A percentile compares a stretch with the other conserved stretches of the same genome.
These are phyloP conservation scores for Meda fulgida DNA, from an alignment of 2,797 vertebrate genomes.

Conservation along the genomic window DNA sequence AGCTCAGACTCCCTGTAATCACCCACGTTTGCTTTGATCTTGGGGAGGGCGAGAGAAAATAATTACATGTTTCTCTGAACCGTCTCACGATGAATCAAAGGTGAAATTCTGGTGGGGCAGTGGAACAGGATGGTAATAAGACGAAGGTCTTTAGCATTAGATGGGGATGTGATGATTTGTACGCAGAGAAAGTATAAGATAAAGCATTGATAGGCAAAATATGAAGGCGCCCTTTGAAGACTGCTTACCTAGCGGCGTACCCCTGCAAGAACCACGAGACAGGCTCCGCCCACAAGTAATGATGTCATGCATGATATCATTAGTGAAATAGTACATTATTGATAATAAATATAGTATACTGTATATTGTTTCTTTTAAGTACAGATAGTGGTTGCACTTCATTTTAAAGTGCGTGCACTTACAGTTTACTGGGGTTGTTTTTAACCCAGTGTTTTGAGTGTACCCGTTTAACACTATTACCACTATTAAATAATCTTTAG, in stretches of 20 bases:
- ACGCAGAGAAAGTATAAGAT: conserved; percentile 64
- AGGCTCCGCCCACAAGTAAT: background rate
- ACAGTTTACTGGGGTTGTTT: too few relatives aligned
- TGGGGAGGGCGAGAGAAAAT: conserved; percentile 71
- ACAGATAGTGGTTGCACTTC: too few relatives aligned
- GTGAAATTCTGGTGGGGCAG: conserved; percentile 69
- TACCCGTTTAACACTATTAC: too few relatives aligned
- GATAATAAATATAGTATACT: too few relatives aligned
- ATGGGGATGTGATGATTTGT: conserved; percentile 83
- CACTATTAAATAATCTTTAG: too few relatives aligned
- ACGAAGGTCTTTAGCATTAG: conserved; percentile 74
- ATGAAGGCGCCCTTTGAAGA: conserved; percentile 8
- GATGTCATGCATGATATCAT: background rate
- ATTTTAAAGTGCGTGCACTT: too few relatives aligned
- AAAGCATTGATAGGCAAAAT: conserved; percentile 12
- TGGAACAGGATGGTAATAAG: conserved; percentile 79
- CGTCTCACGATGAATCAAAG: conserved; percentile 80
- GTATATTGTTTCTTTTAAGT: too few relatives aligned
- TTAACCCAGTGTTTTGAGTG: too few relatives aligned
- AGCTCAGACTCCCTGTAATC: conserved; percentile 75
- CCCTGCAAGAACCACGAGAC: background rate
- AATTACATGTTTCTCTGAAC: conserved; percentile 74
- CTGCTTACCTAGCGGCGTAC: background rate
- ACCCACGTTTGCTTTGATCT: conserved; percentile 79
- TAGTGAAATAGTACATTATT: background rate